Base-by-base conservation (phyloP, 2,113 vertebrate genomes). In the Syrmaticus mikado region DNA sequence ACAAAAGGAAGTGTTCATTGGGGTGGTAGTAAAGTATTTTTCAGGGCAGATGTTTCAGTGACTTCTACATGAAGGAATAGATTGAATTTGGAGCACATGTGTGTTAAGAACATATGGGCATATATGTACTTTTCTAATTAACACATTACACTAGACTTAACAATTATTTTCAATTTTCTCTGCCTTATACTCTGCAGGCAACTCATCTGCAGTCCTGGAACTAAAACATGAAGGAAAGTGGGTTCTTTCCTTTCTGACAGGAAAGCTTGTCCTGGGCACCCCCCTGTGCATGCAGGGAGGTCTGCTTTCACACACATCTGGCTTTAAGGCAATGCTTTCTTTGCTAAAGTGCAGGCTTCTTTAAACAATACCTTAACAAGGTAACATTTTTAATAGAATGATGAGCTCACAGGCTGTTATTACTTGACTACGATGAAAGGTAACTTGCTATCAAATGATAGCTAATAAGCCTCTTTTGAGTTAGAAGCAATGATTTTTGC, bases 261-360 rank as follows among this genome's bases (percentile, higher is more conserved):
- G 34, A 13, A 58, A 90, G 8, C 41, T 68, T 79, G 43, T 13
- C 28, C 40, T 40, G 36, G 61, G 36, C 32, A 41, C 8, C 48
- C 11, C 30, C 8, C 34, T 58, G 28, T 48, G 11, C 10, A 5
- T 38, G 21, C 28, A 73, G 53, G 72, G 62, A 61, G 5, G 5
- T 36, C 25, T 24, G 13, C 9, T 65, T 75, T 50, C 46, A 18
- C 12, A 52, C 16, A 34, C 20, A 25, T 4, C 3, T 0, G 0
- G 11, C 17, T 84, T 71, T n/a, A 92, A 6, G 13, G 6, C n/a
- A 30, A 36, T 43, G 5, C 5, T 52, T 82, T 53, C 14, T 65
- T 2, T 58, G 36, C 34, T 73, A 21, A 92, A 55, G 3, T 2
- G 0, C 19, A 66, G 25, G 11, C 7, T 94, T 57, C 41, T 78